Conservation (phyloP, 2,113 vertebrate species). For the Pluvianellus socialis region DNA sequence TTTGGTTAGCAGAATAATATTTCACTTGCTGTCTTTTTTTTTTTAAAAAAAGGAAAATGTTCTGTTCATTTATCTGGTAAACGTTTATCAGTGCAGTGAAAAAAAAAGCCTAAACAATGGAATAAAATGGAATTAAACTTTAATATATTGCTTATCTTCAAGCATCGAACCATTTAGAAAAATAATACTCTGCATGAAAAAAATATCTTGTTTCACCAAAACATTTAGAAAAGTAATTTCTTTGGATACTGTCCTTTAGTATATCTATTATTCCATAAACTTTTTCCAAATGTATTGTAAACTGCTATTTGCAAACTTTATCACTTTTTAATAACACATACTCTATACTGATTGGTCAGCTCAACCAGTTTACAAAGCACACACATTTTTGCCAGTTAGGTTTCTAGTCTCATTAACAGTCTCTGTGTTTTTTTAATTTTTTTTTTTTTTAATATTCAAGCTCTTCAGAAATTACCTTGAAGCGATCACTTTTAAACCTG, state of each 20-base stretch:
- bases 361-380: conserved; percentile 9
- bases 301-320: neutral
- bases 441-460: neutral
- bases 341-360: neutral
- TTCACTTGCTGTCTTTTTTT: conserved; percentile 43
- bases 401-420: neutral
- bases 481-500: neutral
- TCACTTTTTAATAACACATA: conserved; percentile 34
- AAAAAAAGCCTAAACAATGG: conserved; percentile 64
- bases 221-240: conserved; percentile 58
- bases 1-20: conserved; percentile 20
- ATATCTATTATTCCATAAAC: neutral
- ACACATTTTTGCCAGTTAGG: neutral
- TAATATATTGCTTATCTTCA: conserved; percentile 70
- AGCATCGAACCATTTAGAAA: conserved; percentile 46
- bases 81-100: conserved; percentile 61
- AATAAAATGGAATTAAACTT: conserved; percentile 72
- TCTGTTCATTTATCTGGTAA: conserved; percentile 50
- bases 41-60: conserved; percentile 9
- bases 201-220: conserved; percentile 30
- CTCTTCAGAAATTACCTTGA: neutral
- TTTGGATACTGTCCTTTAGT: neutral
- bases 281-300: neutral
- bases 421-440: neutral
- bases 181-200: conserved; percentile 59